phyloP scores from a whole-genome alignment of 2,113 vertebrate species.

The Tragelaphus scriptus region DNA sequence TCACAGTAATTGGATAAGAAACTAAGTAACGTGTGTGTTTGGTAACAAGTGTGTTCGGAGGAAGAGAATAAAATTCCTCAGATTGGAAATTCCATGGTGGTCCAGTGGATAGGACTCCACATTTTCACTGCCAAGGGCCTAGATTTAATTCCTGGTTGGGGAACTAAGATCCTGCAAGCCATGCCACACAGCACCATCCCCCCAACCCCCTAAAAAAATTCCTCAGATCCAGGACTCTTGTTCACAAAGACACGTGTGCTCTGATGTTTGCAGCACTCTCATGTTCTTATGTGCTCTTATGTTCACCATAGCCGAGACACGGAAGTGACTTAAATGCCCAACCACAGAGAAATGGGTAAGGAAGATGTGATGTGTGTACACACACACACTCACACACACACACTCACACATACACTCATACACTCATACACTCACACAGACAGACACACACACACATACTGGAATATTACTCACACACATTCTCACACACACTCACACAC shows the following conservation, averaged over 20 bases:
- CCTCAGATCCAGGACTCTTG: not conserved
- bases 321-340: not conserved
- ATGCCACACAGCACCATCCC: not conserved
- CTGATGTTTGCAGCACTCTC: not conserved
- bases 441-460: not conserved
- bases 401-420: too few relatives aligned
- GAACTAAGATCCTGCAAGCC: not conserved
- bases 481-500: too few relatives aligned
- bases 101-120: not conserved
- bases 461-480: too few relatives aligned
- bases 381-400: not conserved
- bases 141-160: not conserved
- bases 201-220: accelerated
- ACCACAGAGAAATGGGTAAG: not conserved
- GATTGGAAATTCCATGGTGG: not conserved
- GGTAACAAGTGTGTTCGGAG: accelerated
- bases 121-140: not conserved
- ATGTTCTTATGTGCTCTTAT: not conserved
- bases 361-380: accelerated
- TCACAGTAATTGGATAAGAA: not conserved
- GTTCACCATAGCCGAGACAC: not conserved
- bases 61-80: not conserved
- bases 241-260: not conserved
- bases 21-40: not conserved
- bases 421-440: too few relatives aligned